phyloP scores from a whole-genome alignment of 2,797 vertebrate species.

The Morelia viridis region DNA sequence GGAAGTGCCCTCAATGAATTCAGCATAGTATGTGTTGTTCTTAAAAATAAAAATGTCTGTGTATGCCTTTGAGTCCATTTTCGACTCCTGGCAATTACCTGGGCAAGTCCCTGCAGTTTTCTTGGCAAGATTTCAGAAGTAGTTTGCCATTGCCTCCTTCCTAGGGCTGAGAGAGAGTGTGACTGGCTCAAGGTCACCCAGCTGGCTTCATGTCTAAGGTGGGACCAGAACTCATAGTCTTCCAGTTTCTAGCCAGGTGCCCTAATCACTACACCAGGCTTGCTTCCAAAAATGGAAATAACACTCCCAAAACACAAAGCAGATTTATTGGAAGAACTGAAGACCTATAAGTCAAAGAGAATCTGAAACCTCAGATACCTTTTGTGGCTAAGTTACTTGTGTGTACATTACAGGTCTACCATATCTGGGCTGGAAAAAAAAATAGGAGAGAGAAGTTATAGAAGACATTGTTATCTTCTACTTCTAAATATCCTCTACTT shows the following conservation, averaged over 20 bases:
- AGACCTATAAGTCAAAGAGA: background rate
- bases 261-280: too few relatives aligned
- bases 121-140: background rate
- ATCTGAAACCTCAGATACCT: background rate
- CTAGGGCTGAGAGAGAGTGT: background rate
- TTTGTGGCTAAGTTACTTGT: background rate
- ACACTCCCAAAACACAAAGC: too few relatives aligned
- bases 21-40: background rate
- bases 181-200: background rate
- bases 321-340: background rate
- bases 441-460: background rate
- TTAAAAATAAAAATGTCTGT: background rate
- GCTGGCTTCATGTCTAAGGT: background rate
- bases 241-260: too few relatives aligned
- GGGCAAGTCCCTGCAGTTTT: background rate
- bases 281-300: too few relatives aligned
- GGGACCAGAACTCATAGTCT: too few relatives aligned
- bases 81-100: background rate
- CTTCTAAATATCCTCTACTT: background rate
- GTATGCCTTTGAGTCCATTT: background rate
- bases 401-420: background rate
- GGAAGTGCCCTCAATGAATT: background rate
- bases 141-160: background rate
- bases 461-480: background rate
- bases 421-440: background rate